Percentiles rank a stretch among this genome's conserved stretches.
phyloP scores from a whole-genome alignment of 2,113 vertebrate genomes.

The Nothoprocta perdicaria region DNA sequence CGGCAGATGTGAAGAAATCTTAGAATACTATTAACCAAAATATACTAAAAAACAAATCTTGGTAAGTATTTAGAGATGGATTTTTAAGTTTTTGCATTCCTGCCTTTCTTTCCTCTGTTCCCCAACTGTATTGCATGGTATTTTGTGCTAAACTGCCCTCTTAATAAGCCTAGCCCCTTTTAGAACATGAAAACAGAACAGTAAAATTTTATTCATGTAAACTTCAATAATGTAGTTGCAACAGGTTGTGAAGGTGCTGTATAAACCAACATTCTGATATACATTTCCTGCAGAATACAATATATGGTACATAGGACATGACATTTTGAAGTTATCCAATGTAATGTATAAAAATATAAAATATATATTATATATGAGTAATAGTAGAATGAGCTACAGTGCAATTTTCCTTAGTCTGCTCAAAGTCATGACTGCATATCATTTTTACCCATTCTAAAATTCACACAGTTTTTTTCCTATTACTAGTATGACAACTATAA shows the following conservation, averaged over 20 bases:
- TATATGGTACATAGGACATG: background rate
- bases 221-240: background rate
- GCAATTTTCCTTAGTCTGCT: slow-evolving; percentile 19
- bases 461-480: background rate
- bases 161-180: background rate
- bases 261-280: background rate
- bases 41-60: background rate
- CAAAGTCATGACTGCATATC: background rate
- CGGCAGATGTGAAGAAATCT: background rate
- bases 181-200: background rate
- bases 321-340: background rate
- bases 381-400: slow-evolving; percentile 52
- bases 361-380: background rate
- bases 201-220: slow-evolving; percentile 18
- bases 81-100: background rate
- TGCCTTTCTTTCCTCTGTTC: background rate
- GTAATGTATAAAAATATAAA: slow-evolving; percentile 49
- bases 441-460: background rate
- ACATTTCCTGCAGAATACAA: background rate
- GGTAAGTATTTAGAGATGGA: background rate
- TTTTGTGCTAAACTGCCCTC: slow-evolving; percentile 24
- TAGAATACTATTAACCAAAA: background rate
- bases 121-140: background rate
- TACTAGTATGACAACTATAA: background rate
- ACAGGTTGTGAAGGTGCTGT: slow-evolving; percentile 9